Evolutionary conservation across 37 sponge, comb jelly and placozoan genomes (phyloP).

Genomic region (Bolinopsis microptera): DNA sequence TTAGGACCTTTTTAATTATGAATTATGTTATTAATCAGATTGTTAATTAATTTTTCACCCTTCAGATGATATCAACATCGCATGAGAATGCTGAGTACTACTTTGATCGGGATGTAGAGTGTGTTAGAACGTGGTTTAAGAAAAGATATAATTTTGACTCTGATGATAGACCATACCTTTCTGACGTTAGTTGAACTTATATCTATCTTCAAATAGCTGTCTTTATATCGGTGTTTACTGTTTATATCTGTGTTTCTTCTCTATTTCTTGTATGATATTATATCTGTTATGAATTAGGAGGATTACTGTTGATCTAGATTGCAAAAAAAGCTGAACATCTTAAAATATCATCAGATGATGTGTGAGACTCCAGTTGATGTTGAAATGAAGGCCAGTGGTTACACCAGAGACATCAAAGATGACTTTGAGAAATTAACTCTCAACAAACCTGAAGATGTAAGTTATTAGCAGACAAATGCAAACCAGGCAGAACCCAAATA

Average conservation of each 20-base stretch:
- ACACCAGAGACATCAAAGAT: conserved; percentile 74
- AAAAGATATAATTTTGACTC: conserved; percentile 76
- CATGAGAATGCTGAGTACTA: conserved; percentile 94
- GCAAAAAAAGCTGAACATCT: too few species aligned
- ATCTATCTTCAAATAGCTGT: too few species aligned
- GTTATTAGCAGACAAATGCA: neutral
- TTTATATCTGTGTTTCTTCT: neutral
- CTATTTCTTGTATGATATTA: too few species aligned
- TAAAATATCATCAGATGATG: too few species aligned
- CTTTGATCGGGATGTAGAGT: conserved; percentile 94
- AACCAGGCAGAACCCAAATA: too few species aligned
- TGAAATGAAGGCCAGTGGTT: conserved; percentile 88
- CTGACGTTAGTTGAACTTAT: conserved; percentile 37
- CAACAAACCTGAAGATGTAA: neutral
- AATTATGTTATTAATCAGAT: too few species aligned
- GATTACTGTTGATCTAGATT: too few species aligned
- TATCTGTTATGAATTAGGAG: too few species aligned
- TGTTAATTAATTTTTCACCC: too few species aligned
- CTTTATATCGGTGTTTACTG: neutral
- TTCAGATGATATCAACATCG: conserved; percentile 87
- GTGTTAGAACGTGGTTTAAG: conserved; percentile 87
- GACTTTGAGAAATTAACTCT: conserved; percentile 70
- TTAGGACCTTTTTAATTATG: too few species aligned
- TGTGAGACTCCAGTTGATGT: conserved; percentile 71
- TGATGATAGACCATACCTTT: conserved; percentile 67